phyloP scores from a whole-genome alignment of 2,113 vertebrate species.

The Thermophis baileyi region DNA sequence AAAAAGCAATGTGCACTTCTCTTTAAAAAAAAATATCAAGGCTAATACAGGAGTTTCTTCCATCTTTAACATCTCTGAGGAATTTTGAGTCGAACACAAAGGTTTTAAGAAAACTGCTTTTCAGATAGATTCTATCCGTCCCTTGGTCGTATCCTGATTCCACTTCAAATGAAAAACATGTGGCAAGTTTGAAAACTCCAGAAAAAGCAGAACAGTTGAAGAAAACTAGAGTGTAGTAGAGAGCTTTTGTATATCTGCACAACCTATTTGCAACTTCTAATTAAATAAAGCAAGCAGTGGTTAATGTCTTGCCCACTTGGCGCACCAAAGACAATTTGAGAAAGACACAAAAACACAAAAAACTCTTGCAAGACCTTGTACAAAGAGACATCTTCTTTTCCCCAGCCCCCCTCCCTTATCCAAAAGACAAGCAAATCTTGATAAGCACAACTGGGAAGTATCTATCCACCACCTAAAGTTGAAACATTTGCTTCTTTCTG shows the following conservation, averaged over 20 bases:
- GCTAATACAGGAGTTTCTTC: background rate
- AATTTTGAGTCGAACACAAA: background rate
- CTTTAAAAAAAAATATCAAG: background rate
- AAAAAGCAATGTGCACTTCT: background rate
- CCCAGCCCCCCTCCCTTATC: conserved; percentile 23
- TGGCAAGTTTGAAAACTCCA: background rate
- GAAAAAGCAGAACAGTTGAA: background rate
- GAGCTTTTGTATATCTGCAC: background rate
- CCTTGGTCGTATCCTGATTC: background rate
- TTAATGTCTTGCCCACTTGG: background rate
- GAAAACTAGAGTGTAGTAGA: background rate
- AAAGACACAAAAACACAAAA: conserved; percentile 20
- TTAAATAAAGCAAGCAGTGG: background rate
- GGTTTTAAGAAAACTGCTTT: background rate
- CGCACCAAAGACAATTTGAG: background rate
- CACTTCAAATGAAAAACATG: background rate
- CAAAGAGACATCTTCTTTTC: background rate
- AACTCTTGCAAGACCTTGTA: background rate
- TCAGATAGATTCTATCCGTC: background rate
- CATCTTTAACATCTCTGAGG: background rate
- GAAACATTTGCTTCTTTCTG: conserved; percentile 49
- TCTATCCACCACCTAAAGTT: conserved; percentile 49
- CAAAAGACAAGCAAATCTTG: conserved; percentile 25
- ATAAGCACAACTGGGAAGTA: conserved; percentile 37
- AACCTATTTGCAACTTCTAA: background rate